A percentile compares a stretch with the other conserved stretches of the same genome.
phyloP scores from a whole-genome alignment of 2,888 invertebrate genomes.

The Allygus modestus region DNA sequence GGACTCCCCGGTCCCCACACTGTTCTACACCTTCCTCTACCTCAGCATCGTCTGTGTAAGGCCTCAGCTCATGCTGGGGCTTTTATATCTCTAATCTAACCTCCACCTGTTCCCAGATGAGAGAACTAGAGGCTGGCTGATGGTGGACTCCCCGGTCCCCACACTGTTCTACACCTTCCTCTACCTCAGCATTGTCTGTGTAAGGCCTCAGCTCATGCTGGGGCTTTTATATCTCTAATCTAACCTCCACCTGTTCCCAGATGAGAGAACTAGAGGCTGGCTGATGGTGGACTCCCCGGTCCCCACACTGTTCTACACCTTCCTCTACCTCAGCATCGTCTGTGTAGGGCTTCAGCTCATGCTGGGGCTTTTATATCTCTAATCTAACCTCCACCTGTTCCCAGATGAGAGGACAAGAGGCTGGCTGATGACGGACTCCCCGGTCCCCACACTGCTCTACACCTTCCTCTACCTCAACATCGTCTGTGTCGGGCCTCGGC shows the following conservation, averaged over 20 bases:
- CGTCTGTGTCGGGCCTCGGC: constrained; percentile 88
- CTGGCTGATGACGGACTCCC: constrained; percentile 92
- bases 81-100: constrained; percentile 86
- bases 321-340: too few species aligned
- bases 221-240: constrained; percentile 86
- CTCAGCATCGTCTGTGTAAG: too few species aligned
- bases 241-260: too few species aligned
- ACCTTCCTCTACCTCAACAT: constrained; percentile 85
- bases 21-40: constrained; percentile 83
- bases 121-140: constrained; percentile 89
- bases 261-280: constrained; percentile 90
- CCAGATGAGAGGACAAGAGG: constrained; percentile 88
- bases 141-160: constrained; percentile 89
- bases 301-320: constrained; percentile 84
- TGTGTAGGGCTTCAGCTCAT: constrained; percentile 89
- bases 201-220: constrained; percentile 90
- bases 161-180: constrained; percentile 83
- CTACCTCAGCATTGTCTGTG: constrained; percentile 87
- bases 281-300: constrained; percentile 88
- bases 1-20: constrained; percentile 87
- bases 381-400: too few species aligned
- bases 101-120: too few species aligned
- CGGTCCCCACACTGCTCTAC: constrained; percentile 84
- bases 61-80: constrained; percentile 88
- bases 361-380: constrained; percentile 86